Evolutionary conservation across 2,113 vertebrate species (phyloP), one percentile per base, ranked within the genome.

Genomic region (Brachypodius melanocephalos): DNA sequence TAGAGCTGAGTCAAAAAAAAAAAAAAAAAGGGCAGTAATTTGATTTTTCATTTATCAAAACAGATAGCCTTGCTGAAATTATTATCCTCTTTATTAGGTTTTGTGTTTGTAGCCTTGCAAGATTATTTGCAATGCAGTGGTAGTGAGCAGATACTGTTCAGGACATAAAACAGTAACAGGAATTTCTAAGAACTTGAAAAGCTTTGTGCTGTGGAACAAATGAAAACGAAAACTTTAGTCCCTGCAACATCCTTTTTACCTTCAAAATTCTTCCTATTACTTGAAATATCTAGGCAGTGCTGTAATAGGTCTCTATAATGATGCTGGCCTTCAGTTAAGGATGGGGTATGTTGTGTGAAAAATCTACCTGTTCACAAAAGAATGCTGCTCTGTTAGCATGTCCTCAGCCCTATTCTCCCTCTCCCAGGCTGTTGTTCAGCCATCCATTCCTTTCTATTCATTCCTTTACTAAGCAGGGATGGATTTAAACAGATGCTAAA

Each of bases 401-500:
- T 66, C 24, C 26, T 89, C 36, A 93, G 73, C 61, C 31, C 52
- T 54, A 2, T 90, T 88, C 71, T 58, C 57, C 34, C 40, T 94
- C 55, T 83, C 59, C 51, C 61, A 36, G 67, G 67, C 78, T 83
- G 36, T 74, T 62, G 58, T 19, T 95, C 78, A 83, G 38, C 73
- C 62, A 65, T 65, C 93, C 81, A 31, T 79, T 69, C 63, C 63
- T 91, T 91, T 77, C 88, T 88, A 43, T 93, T 96, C 63, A 95
- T 94, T 91, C 91, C 88, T 94, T 95, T 96, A 76, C 88, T 88
- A 93, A 88, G 88, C 38, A 93, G 82, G 67, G 91, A 84, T 88
- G 94, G 67, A 88, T 96, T 95, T 96, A 94, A 93, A 66, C 63
- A 91, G 82, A 94, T 96, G 95, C 68, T 96, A 85, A 96, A 96